Evolutionary conservation across 2,113 vertebrate genomes (phyloP).

Genomic region (Laticauda colubrina): DNA sequence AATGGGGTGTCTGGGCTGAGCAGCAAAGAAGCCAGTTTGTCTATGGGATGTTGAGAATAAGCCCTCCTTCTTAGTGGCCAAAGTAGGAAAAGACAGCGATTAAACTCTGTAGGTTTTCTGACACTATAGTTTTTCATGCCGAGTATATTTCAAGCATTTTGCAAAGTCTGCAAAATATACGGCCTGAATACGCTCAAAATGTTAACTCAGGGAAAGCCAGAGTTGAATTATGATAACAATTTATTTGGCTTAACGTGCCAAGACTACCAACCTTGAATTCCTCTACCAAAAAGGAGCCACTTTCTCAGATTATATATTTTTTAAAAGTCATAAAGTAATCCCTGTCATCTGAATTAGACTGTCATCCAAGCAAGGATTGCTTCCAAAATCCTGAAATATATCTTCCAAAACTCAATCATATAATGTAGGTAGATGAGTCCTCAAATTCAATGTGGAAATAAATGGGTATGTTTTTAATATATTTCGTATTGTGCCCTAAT

Average conservation of each 20-base stretch:
- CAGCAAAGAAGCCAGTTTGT: not conserved
- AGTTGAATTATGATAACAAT: conserved; percentile 8
- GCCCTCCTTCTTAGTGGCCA: not conserved
- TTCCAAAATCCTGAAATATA: conserved; percentile 22
- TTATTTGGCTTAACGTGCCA: conserved; percentile 1
- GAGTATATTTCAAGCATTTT: conserved; percentile 22
- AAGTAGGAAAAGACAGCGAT: not conserved
- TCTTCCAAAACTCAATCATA: not conserved
- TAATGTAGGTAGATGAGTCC: not conserved
- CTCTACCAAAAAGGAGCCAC: not conserved
- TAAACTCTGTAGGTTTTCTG: conserved; percentile 7
- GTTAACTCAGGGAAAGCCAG: not conserved
- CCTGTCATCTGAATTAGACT: not conserved
- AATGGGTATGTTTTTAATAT: not conserved
- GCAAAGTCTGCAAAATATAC: conserved; percentile 21
- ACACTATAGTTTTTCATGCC: not conserved
- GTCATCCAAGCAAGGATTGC: not conserved
- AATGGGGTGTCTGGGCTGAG: not conserved
- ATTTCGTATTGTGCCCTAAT: not conserved
- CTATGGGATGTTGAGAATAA: not conserved
- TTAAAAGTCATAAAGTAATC: not conserved
- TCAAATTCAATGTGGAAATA: not conserved
- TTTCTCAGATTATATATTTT: not conserved
- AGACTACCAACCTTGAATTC: not conserved
- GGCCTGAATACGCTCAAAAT: conserved; percentile 2